These are phyloP conservation scores for Calycopis cecrops DNA, from an alignment of 1,140 invertebrate genomes.

Conservation along the genomic window DNA sequence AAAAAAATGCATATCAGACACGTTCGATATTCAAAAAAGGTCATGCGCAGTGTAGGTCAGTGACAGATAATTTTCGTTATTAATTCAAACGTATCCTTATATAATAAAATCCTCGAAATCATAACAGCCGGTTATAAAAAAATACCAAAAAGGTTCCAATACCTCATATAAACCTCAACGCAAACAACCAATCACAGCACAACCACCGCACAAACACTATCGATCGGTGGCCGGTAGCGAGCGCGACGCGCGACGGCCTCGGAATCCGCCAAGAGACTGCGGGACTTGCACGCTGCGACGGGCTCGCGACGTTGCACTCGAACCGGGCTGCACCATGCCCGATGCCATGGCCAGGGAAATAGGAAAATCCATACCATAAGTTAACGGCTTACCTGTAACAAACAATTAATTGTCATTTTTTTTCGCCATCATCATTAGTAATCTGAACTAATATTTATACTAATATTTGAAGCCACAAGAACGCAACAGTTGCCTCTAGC, in stretches of 20 bases:
- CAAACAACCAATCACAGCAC: neutral
- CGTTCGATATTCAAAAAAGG: neutral
- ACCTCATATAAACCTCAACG: constrained; percentile 3
- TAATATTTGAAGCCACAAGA: no score
- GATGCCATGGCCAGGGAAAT: neutral
- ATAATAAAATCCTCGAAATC: no score
- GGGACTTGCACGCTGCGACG: neutral
- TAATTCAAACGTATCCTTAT: neutral
- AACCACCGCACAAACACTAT: constrained; percentile 2
- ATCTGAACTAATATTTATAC: no score
- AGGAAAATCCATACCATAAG: neutral
- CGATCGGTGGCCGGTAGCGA: neutral
- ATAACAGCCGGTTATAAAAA: no score
- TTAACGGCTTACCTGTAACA: constrained; percentile 1
- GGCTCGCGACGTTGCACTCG: neutral
- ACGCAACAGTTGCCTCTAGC: no score
- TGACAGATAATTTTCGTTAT: neutral
- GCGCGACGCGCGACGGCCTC: neutral
- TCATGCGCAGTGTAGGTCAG: neutral
- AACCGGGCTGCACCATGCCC: no score
- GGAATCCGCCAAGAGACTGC: no score
- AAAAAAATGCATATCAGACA: no score
- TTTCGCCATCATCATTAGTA: no score
- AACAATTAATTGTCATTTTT: neutral
- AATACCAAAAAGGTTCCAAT: neutral